Conservation (phyloP, 2,888 invertebrate species). For the Trisateles emortualis region DNA sequence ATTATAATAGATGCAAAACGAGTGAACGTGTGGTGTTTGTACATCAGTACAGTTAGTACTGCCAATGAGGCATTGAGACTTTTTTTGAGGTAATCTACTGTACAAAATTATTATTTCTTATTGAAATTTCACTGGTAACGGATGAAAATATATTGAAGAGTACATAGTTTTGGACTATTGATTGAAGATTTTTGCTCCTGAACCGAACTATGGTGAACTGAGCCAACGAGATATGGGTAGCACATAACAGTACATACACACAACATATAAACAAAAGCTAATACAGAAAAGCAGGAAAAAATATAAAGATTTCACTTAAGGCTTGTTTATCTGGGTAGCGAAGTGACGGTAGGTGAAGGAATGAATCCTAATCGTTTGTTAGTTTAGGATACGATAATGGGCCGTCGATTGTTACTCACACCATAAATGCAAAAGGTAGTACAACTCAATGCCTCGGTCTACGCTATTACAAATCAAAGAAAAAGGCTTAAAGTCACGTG, state of each 20-base stretch:
- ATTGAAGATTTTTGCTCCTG: background rate
- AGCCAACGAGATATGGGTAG: background rate
- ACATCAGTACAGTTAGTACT: no score
- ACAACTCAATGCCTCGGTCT: slow-evolving; percentile 7
- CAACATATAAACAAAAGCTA: slow-evolving; percentile 1
- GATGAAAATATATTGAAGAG: no score
- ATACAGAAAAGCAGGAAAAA: slow-evolving; percentile 7
- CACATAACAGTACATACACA: background rate
- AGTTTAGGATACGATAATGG: slow-evolving; percentile 41
- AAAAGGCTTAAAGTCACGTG: slow-evolving; percentile 43
- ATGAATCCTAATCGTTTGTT: slow-evolving; percentile 46
- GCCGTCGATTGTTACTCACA: slow-evolving; percentile 21
- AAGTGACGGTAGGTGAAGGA: slow-evolving; percentile 28
- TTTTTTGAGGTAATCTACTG: no score
- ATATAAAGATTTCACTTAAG: slow-evolving; percentile 19
- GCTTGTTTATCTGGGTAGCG: slow-evolving; percentile 33
- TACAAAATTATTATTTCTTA: no score
- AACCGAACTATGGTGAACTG: background rate
- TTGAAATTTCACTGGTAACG: no score
- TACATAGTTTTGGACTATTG: no score
- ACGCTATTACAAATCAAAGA: slow-evolving; percentile 39
- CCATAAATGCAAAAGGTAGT: slow-evolving; percentile 17
- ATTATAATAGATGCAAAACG: no score
- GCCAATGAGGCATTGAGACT: no score
- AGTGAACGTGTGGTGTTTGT: no score